phyloP scores from a whole-genome alignment of 2,113 vertebrate genomes.

The Lanius ludovicianus region DNA sequence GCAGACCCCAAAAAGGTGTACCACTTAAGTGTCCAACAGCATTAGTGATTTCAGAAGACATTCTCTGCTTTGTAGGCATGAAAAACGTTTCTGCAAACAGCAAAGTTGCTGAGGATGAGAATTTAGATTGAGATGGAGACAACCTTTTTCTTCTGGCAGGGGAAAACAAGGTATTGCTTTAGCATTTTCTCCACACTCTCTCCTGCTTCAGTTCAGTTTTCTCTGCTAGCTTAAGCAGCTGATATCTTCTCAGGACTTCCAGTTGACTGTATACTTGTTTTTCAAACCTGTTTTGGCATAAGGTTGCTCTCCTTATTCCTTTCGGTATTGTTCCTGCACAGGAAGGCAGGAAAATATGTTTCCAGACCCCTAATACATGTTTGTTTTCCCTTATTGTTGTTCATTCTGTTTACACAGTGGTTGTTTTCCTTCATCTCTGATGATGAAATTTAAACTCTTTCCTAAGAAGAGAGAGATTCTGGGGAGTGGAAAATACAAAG shows the following conservation, averaged over 20 bases:
- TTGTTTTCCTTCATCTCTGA: slow-evolving; percentile 33
- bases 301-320: slow-evolving; percentile 21
- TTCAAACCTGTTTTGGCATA: slow-evolving; percentile 32
- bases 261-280: slow-evolving; percentile 31
- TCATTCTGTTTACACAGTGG: slow-evolving; percentile 32
- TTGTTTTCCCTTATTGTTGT: slow-evolving; percentile 49
- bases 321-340: slow-evolving; percentile 55
- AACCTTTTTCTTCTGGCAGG: neutral
- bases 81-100: neutral
- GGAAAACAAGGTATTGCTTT: neutral
- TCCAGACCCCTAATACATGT: slow-evolving; percentile 39
- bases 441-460: neutral
- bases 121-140: neutral
- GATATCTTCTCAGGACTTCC: neutral
- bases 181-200: accelerated
- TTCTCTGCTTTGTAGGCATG: neutral
- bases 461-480: neutral
- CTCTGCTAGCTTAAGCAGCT: neutral
- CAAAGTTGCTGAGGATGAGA: neutral
- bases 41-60: neutral
- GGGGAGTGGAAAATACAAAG: neutral
- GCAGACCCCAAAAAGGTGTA: neutral
- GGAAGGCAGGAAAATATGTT: slow-evolving; percentile 58
- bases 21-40: neutral
- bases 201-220: neutral